Evolutionary conservation across 35 echinoderm and acorn worm species (phyloP).

Genomic region (Apostichopus japonicus): DNA sequence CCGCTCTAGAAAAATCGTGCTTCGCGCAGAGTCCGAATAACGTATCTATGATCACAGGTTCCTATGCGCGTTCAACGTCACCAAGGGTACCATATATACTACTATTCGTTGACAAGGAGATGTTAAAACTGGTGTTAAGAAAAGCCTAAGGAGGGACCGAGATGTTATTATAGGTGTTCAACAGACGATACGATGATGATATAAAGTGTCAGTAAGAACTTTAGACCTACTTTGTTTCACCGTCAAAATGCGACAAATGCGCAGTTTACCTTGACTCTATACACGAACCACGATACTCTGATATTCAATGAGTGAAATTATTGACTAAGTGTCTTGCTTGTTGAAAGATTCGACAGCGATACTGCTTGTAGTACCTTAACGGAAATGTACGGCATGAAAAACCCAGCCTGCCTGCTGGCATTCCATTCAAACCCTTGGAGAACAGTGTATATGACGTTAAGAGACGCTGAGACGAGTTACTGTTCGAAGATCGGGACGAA

Average conservation of each 20-base stretch:
- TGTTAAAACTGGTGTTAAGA: neutral
- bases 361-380: constrained; percentile 1
- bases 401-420: neutral
- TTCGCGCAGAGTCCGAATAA: neutral
- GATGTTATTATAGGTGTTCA: constrained; percentile 32
- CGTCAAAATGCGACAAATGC: neutral
- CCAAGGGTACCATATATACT: neutral
- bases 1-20: neutral
- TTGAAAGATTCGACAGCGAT: constrained; percentile 37
- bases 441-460: neutral
- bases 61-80: too few relatives aligned
- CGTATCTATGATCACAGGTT: neutral
- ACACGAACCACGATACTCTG: neutral
- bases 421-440: constrained; percentile 39
- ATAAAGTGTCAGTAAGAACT: constrained; percentile 8
- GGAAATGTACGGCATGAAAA: constrained; percentile 31
- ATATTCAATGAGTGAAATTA: constrained; percentile 5
- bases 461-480: neutral
- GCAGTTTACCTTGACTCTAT: constrained; percentile 6
- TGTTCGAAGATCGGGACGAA: too few relatives aligned
- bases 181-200: constrained; percentile 11
- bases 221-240: neutral
- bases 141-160: neutral
- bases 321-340: constrained; percentile 26
- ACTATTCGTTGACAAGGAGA: neutral